Percentiles rank a stretch among this genome's conserved stretches.
Conservation (phyloP, 2,888 invertebrate species). For the Hartigia nigra region DNA sequence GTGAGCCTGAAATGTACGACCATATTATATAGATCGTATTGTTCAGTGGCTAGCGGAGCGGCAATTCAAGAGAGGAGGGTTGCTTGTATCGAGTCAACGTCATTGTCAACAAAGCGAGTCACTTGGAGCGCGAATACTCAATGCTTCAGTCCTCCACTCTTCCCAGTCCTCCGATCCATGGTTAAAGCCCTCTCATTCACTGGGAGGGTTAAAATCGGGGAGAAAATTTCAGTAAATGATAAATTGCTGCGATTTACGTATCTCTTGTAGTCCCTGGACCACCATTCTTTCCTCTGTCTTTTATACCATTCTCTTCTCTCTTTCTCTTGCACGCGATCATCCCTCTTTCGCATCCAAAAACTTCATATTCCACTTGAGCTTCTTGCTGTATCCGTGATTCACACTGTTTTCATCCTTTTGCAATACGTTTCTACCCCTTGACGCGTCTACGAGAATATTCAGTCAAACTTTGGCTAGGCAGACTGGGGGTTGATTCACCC, state of each 20-base stretch:
- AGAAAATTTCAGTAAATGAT: constrained; percentile 28
- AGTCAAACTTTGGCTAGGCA: neutral
- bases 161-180: neutral
- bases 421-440: constrained; percentile 3
- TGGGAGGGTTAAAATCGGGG: constrained; percentile 19
- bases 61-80: constrained; percentile 32
- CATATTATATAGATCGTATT: constrained; percentile 41
- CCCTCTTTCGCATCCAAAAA: neutral
- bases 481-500: neutral
- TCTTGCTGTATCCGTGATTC: neutral
- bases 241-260: constrained; percentile 24
- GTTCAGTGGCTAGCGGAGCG: constrained; percentile 40
- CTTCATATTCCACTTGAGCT: constrained; percentile 15
- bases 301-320: constrained; percentile 2
- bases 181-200: constrained; percentile 31
- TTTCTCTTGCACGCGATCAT: neutral
- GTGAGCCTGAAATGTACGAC: constrained; percentile 15
- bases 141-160: constrained; percentile 15
- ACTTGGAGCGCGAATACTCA: constrained; percentile 26
- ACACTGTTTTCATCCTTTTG: neutral
- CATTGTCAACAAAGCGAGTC: constrained; percentile 34
- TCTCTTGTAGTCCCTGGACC: neutral
- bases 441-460: constrained; percentile 13
- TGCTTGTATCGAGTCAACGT: constrained; percentile 36
- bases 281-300: constrained; percentile 7